phyloP scores from a whole-genome alignment of 2,113 vertebrate genomes.

The Oxyruncus cristatus region DNA sequence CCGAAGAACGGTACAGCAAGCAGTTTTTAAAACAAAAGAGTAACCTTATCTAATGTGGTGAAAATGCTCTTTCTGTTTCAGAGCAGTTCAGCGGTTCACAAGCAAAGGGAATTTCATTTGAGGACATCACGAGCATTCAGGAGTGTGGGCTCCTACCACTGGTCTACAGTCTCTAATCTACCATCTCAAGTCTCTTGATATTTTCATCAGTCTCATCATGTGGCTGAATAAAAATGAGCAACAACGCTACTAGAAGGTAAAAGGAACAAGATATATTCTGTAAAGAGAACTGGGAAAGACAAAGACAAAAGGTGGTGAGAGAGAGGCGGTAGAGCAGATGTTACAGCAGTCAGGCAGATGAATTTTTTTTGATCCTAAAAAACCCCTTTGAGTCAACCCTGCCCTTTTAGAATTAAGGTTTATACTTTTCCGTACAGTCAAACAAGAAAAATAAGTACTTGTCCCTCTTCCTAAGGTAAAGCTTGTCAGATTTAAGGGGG shows the following conservation, averaged over 20 bases:
- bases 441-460: neutral
- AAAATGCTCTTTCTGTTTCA: neutral
- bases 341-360: neutral
- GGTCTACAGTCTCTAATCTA: neutral
- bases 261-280: neutral
- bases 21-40: neutral
- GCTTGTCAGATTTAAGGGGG: neutral
- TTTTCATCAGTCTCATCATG: neutral
- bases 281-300: neutral
- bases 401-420: neutral
- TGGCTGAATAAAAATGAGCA: neutral
- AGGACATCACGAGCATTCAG: neutral
- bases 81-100: neutral
- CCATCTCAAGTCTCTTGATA: neutral
- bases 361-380: neutral
- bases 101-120: neutral
- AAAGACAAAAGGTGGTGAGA: neutral
- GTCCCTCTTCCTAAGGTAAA: neutral
- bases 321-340: neutral
- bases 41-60: neutral
- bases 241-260: neutral
- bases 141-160: neutral
- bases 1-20: neutral
- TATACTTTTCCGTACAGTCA: neutral
- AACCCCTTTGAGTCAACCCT: accelerated